A percentile compares a stretch with the other conserved stretches of the same genome.
These are phyloP conservation scores for Aplochiton taeniatus DNA, from an alignment of 2,797 vertebrate genomes.

Conservation along the genomic window DNA sequence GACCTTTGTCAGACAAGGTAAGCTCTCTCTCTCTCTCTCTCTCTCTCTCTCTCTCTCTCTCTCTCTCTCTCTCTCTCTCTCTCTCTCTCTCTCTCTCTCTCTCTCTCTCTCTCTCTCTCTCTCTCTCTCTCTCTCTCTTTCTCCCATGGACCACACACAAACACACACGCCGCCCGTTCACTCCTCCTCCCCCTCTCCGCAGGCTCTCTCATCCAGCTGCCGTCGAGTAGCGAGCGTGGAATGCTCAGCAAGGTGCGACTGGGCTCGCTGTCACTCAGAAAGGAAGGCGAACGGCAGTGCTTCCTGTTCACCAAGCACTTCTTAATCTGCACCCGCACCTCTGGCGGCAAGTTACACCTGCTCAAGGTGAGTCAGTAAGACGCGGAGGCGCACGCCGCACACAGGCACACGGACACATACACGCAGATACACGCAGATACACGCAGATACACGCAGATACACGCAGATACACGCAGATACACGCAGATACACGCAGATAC, in stretches of 20 bases:
- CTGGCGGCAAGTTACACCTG: slow-evolving; percentile 94
- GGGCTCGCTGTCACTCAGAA: slow-evolving; percentile 89
- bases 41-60: not conserved
- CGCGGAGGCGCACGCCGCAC: not conserved
- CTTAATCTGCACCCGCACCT: slow-evolving; percentile 92
- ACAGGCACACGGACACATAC: not conserved
- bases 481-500: not conserved
- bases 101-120: not conserved
- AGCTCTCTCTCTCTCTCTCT: slow-evolving; percentile 25
- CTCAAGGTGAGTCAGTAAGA: slow-evolving; percentile 82
- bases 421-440: not conserved
- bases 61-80: not conserved
- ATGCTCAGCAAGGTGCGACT: slow-evolving; percentile 93
- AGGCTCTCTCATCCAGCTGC: slow-evolving; percentile 96
- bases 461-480: not conserved
- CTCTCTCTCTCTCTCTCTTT: too few relatives aligned
- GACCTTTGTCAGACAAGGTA: slow-evolving; percentile 94
- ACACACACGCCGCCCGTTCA: not conserved
- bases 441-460: not conserved
- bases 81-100: not conserved
- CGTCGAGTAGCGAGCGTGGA: slow-evolving; percentile 90
- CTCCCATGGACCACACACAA: too few relatives aligned
- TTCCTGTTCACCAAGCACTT: slow-evolving; percentile 98
- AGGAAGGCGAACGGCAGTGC: slow-evolving; percentile 95
- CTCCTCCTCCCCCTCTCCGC: not conserved